phyloP scores from a whole-genome alignment of 2,888 invertebrate genomes.

The Lasioglossum zephyrum region DNA sequence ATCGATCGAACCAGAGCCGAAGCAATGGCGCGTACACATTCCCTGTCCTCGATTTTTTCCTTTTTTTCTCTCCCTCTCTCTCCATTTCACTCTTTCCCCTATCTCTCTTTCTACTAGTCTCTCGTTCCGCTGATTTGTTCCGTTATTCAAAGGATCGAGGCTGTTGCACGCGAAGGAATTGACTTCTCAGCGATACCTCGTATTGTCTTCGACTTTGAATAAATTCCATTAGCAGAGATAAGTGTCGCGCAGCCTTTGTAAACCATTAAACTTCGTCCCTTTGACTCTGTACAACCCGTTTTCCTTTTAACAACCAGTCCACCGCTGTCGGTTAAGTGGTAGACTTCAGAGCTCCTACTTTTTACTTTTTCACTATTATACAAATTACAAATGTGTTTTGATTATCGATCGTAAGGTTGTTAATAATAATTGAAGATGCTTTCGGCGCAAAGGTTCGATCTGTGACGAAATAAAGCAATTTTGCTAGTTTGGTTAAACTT shows the following conservation, averaged over 20 bases:
- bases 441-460: too few species aligned
- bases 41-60: neutral
- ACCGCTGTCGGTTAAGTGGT: neutral
- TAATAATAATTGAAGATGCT: too few species aligned
- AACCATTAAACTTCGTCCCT: neutral
- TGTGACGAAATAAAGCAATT: too few species aligned
- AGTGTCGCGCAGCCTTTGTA: neutral
- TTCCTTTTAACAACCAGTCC: neutral
- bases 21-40: slow-evolving; percentile 29
- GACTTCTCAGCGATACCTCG: neutral
- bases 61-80: neutral
- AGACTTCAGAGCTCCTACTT: neutral
- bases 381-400: too few species aligned
- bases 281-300: neutral
- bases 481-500: too few species aligned
- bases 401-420: too few species aligned
- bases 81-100: neutral
- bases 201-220: neutral
- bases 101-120: neutral
- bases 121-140: slow-evolving; percentile 11
- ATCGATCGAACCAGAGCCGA: slow-evolving; percentile 44
- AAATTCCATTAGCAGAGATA: neutral
- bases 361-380: neutral
- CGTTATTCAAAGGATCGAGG: neutral
- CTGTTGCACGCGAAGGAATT: slow-evolving; percentile 3